Evolutionary conservation across 2,888 invertebrate genomes (phyloP), one percentile per base, ranked within the genome.

Genomic region (Rhagium mordax): DNA sequence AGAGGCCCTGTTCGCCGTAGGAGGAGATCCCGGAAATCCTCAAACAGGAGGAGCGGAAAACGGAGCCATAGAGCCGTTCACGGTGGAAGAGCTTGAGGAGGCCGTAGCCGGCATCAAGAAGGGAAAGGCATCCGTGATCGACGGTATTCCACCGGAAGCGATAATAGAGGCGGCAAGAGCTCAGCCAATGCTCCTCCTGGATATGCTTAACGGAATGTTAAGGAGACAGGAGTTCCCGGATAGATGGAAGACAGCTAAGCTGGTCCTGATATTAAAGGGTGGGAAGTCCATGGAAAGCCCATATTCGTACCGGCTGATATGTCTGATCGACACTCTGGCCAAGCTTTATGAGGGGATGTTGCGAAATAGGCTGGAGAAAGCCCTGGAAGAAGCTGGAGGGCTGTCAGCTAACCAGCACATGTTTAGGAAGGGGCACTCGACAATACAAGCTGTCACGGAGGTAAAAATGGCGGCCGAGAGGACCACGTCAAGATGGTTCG

Each of bases 101-200:
- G 80, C 74, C 0, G 60, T 53, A 3, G n/a, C 7, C 3, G 59
- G 59, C 4, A 67, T 80, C 5, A 74, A 71, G 8, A 76, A 65
- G 18, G 51, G 60, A n/a, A n/a, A n/a, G n/a, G 79, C 80, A 0
- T 77, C 80, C 6, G 80, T 78, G 6, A 78, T 77, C 0, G 81
- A 79, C 48, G 77, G 78, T 0, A 72, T 82, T 2, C 72, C 78
- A 16, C 16, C 72, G 8, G 80, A 81, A 67, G 76, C 70, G 6
- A n/a, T 81, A 3, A 79, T 76, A 48, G 13, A 33, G 4, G 65
- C 72, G n/a, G 71, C 66, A 3, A 20, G 29, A 16, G 33, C 47
- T 4, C 64, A n/a, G 10, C 76, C 81, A 10, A 15, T 69, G 0
- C 13, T 70, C 13, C 7, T 81, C 2, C 61, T 77, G 7, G 51